Conservation (phyloP, 2,888 invertebrate species). For the Alitta virens region DNA sequence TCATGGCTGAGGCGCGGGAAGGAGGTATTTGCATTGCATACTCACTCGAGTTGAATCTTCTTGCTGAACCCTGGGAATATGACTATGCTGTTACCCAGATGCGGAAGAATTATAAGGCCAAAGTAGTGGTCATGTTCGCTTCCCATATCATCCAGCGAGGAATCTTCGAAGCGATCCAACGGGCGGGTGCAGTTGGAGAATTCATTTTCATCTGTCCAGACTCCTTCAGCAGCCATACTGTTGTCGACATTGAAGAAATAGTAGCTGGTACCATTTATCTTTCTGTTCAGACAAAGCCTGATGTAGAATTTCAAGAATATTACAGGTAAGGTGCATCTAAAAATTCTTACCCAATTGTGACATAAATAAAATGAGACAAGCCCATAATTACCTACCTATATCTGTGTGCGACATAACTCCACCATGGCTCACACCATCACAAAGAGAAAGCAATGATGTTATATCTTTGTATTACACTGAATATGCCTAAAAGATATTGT, state of each 20-base stretch:
- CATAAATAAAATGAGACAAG: too few relatives aligned
- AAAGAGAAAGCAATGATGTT: too few relatives aligned
- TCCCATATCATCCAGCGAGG: conserved; percentile 4
- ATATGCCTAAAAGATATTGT: too few relatives aligned
- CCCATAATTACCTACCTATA: too few relatives aligned
- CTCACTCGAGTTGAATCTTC: conserved; percentile 16
- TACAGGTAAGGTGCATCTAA: neutral
- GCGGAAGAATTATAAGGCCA: conserved; percentile 11
- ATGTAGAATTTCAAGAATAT: neutral
- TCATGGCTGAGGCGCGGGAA: neutral
- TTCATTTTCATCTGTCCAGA: conserved; percentile 7
- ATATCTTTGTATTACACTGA: too few relatives aligned
- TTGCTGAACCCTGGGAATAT: conserved; percentile 22
- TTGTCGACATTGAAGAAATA: neutral
- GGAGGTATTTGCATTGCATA: conserved; percentile 27
- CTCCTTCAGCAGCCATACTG: neutral
- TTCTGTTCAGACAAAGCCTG: neutral
- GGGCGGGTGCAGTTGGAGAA: neutral
- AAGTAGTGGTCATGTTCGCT: conserved; percentile 27
- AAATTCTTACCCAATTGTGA: neutral
- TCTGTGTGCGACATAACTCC: too few relatives aligned
- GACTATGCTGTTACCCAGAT: conserved; percentile 22
- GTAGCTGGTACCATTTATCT: neutral
- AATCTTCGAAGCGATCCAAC: neutral
- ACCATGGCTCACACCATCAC: too few relatives aligned